Conservation (phyloP, 2,797 vertebrate species). For the Apodemus agrarius region DNA sequence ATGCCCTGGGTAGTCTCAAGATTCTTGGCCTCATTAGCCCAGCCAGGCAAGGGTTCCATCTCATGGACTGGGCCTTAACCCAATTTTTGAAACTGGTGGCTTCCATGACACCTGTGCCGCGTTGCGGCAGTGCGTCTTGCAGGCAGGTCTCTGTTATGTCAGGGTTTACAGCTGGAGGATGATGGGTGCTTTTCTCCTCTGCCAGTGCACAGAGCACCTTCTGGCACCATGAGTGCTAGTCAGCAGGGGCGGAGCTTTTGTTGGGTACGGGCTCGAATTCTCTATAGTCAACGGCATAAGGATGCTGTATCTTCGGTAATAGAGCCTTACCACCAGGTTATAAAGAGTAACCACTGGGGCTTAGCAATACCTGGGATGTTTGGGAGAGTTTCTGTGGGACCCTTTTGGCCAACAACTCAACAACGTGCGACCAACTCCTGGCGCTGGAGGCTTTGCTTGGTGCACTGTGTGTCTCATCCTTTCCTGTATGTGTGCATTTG, state of each 20-base stretch:
- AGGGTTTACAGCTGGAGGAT: background rate
- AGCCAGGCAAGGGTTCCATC: background rate
- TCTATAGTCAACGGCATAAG: background rate
- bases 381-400: background rate
- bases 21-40: background rate
- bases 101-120: background rate
- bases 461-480: background rate
- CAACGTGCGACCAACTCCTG: background rate
- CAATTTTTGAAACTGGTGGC: background rate
- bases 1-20: background rate
- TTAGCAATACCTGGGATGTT: background rate
- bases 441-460: background rate
- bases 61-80: background rate
- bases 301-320: background rate
- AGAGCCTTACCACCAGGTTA: background rate
- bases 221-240: background rate
- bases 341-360: background rate
- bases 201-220: no score
- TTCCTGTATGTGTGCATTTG: background rate
- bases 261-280: background rate
- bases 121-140: background rate
- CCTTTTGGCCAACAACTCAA: background rate
- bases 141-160: background rate
- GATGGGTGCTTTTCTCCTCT: background rate
- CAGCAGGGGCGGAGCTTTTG: background rate